These are phyloP conservation scores for Labeo catla DNA, from an alignment of 2,113 vertebrate species.

Conservation along the genomic window DNA sequence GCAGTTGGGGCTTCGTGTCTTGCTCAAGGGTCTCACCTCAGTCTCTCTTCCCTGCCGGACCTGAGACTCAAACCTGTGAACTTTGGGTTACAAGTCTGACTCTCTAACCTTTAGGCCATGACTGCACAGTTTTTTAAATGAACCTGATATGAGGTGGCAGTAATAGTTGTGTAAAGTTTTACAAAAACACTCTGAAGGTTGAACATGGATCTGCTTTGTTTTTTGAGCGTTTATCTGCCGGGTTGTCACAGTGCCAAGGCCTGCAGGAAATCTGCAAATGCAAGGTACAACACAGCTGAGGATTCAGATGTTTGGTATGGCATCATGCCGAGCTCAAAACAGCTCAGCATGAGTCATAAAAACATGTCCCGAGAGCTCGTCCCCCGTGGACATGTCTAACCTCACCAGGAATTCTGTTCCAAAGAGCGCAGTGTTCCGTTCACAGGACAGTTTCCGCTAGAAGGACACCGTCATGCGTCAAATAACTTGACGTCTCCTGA, in stretches of 20 bases:
- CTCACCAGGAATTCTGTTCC: constrained; percentile 13
- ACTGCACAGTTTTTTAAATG: neutral
- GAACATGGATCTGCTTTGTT: neutral
- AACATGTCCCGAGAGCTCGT: constrained; percentile 15
- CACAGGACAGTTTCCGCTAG: neutral
- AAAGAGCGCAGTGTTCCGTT: neutral
- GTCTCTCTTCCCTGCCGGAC: no score
- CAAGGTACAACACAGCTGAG: constrained; percentile 17
- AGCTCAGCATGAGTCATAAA: constrained; percentile 25
- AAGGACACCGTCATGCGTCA: neutral
- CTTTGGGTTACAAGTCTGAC: no score
- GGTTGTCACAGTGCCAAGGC: constrained; percentile 4
- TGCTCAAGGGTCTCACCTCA: no score
- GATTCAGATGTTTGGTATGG: constrained; percentile 24
- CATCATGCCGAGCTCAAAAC: constrained; percentile 11
- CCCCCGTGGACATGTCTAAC: neutral
- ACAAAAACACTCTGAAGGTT: neutral
- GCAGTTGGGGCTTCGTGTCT: no score
- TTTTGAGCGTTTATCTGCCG: neutral
- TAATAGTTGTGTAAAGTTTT: neutral
- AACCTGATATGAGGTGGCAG: neutral
- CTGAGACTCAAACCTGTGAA: no score
- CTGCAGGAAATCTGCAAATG: constrained; percentile 27
- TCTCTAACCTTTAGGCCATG: no score
- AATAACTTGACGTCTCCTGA: neutral